Evolutionary conservation across 1,140 invertebrate species (phyloP), one percentile per base, ranked within the genome.

Genomic region (Danaus melanippus): DNA sequence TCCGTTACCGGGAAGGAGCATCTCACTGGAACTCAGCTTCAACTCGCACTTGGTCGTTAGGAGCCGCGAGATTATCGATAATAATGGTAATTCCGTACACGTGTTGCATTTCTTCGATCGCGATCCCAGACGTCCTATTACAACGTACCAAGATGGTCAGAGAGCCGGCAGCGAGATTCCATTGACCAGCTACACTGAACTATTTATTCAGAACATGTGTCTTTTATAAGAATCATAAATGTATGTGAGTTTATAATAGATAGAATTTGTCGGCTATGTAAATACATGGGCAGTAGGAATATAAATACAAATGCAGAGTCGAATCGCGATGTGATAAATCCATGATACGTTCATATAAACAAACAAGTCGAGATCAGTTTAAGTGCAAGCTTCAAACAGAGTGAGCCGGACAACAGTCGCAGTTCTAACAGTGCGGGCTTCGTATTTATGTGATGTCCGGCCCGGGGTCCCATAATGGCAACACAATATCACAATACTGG

Each of bases 401-500:
- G 42, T 32, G 21, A 32, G 7, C 21, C 21, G 21, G 21, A 32
- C 21, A 32, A 32, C 21, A 32, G 21, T 4, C 21, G 21, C 65
- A 64, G 46, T 42, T 50, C 47, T 56, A 50, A 63, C 67, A 63
- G 56, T 57, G 65, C 58, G 64, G 61, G 64, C 56, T 45, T 57
- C 68, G 74, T 81, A 82, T 85, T 81, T 80, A 84, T 81, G 80
- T 69, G 80, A 78, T 75, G 72, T 66, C 64, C 66, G 69, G 69
- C 72, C 68, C 64, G 67, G 63, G 64, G 70, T 66, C 69, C 66
- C 68, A 76, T 84, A 84, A 84, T 84, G 76, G 83, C 83, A 86
- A 81, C 80, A 86, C 80, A 86, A 86, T 86, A 86, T 86, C 83
- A 86, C 83, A 86, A 86, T 86, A 78, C 81, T 66, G 78, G 80